A percentile compares a stretch with the other conserved stretches of the same genome.
Conservation (phyloP, 1,140 invertebrate species). For the Gryon sp. region DNA sequence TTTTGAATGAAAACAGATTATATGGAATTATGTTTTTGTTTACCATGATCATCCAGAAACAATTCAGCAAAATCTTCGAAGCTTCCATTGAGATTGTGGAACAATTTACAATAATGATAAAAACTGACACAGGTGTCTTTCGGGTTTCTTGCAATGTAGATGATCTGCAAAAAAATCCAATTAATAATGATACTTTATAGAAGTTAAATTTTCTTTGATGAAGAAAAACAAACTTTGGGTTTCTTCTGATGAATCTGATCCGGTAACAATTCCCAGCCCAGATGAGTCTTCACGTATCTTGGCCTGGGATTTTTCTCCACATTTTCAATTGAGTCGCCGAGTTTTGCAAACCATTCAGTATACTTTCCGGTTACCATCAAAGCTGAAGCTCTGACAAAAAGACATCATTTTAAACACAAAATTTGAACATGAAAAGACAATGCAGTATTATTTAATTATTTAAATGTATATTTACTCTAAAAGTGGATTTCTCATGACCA, state of each 20-base stretch:
- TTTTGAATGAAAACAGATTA: not conserved
- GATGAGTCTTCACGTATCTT: constrained; percentile 89
- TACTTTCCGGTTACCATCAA: constrained; percentile 77
- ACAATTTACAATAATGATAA: constrained; percentile 89
- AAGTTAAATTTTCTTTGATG: not conserved
- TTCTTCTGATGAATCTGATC: constrained; percentile 83
- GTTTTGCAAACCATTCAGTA: constrained; percentile 73
- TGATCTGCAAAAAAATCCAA: constrained; percentile 84
- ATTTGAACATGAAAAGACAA: not conserved
- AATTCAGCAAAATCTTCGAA: constrained; percentile 91
- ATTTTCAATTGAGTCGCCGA: constrained; percentile 84
- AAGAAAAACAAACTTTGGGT: constrained; percentile 84
- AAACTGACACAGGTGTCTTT: constrained; percentile 96
- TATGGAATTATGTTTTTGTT: constrained; percentile 22
- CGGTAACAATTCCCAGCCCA: constrained; percentile 87
- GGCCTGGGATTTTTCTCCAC: constrained; percentile 84
- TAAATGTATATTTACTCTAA: constrained; percentile 82
- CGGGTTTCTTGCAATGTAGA: constrained; percentile 94
- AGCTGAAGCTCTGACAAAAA: constrained; percentile 75
- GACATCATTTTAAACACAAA: not conserved
- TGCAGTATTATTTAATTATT: too few species aligned
- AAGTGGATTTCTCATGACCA: constrained; percentile 82
- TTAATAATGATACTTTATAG: not conserved
- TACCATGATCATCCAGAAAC: constrained; percentile 85
- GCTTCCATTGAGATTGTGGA: constrained; percentile 85